phyloP scores from a whole-genome alignment of 2,113 vertebrate genomes.

The Origma solitaria region DNA sequence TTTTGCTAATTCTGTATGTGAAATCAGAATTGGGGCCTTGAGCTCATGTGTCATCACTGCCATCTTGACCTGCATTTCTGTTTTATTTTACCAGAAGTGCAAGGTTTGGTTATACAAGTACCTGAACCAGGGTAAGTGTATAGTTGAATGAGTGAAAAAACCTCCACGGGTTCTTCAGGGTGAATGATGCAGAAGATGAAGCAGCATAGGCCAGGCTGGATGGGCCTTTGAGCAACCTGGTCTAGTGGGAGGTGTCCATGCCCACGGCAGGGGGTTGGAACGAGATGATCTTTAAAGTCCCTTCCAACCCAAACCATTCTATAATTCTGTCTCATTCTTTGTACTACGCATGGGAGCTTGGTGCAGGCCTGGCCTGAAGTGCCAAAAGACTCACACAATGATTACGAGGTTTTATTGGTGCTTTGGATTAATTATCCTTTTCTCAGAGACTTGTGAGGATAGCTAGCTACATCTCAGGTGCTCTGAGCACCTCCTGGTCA shows the following conservation, averaged over 20 bases:
- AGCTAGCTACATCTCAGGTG: neutral
- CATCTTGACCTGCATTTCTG: neutral
- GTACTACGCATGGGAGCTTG: rapidly evolving
- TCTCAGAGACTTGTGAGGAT: neutral
- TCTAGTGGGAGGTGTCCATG: neutral
- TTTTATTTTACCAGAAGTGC: neutral
- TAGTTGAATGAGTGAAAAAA: neutral
- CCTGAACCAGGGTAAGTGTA: neutral
- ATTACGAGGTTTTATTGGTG: neutral
- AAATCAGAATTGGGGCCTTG: neutral
- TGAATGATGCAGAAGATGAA: neutral
- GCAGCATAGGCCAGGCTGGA: neutral
- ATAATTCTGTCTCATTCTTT: neutral
- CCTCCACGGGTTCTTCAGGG: neutral
- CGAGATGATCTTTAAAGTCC: neutral
- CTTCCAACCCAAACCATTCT: neutral
- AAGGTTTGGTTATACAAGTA: neutral
- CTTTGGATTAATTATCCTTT: neutral
- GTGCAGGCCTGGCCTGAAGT: neutral
- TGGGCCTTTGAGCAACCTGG: neutral
- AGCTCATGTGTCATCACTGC: neutral
- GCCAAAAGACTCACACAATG: neutral
- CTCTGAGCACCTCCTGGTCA: rapidly evolving
- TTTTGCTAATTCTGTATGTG: neutral
- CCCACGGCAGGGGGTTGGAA: neutral